Base-by-base conservation (phyloP, 2,797 vertebrate genomes). In the Lagorchestes hirsutus region DNA sequence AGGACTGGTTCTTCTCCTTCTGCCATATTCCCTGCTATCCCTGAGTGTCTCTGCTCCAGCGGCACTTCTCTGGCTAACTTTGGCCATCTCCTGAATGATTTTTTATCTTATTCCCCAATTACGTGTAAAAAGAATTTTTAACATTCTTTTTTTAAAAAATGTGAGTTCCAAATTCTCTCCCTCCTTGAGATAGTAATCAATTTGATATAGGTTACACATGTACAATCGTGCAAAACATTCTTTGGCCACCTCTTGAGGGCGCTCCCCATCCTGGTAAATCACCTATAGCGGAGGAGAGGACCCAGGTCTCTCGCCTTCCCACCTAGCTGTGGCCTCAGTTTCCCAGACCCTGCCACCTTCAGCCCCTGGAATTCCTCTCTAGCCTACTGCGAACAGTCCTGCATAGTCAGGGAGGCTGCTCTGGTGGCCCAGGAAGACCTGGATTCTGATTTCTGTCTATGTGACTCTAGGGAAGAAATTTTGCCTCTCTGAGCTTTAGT, bases 31-130 rank as follows among this genome's bases (percentile, higher is more conserved):
- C 8, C 34, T 16, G 4, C 56, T 28, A 55, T 50, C 10, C 87
- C 87, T 4, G 40, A 55, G 0, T 9, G 29, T 52, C n/a, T 34
- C n/a, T 52, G 54, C 74, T 27, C n/a, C 56, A 11, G 4, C 0
- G 28, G 29, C 3, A n/a, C 12, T 29, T 74, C 14, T 67, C 59
- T n/a, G 16, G 34, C 31, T 74, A n/a, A 74, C 34, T 40, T 74
- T 16, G 16, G 5, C 14, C 34, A 74, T 74, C 34, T 74, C 34
- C 34, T 5, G 14, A n/a, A n/a, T 34, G 31, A 62, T 62, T 3
- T 62, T 62, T 62, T 13, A 13, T 62, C 34, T 34, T 16, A 12
- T 62, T 34, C 31, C 59, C 11, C 58, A 59, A 62, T 62, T 62
- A 62, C 13, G 34, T 62, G 59, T 34, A 34, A 62, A 59, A 62